A percentile compares a stretch with the other conserved stretches of the same genome.
Conservation (phyloP, 2,113 vertebrate species). For the Turdus rufiventris region DNA sequence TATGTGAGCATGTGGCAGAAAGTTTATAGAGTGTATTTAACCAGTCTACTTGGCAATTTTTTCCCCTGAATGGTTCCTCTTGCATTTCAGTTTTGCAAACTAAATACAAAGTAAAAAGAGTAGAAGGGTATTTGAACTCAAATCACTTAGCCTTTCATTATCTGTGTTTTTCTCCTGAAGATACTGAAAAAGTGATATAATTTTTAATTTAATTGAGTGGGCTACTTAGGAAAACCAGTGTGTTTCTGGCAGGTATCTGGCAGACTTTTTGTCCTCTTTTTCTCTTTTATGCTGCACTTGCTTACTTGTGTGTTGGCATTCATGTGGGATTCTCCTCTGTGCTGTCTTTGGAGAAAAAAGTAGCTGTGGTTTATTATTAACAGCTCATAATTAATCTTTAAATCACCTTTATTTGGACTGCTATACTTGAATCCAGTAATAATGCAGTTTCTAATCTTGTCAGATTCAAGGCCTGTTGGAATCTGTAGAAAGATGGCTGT, state of each 20-base stretch:
- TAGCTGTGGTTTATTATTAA: neutral
- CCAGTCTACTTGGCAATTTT: neutral
- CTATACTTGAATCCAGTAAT: neutral
- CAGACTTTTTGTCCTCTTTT: neutral
- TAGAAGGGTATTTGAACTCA: neutral
- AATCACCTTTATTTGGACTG: neutral
- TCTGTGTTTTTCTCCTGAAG: neutral
- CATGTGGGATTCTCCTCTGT: neutral
- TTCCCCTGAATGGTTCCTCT: neutral
- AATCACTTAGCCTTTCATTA: neutral
- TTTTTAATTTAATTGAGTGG: neutral
- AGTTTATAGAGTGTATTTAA: neutral
- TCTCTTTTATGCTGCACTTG: neutral
- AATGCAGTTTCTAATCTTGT: neutral
- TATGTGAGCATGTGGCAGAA: neutral
- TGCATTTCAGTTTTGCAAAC: neutral
- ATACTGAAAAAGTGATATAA: neutral
- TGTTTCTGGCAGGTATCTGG: neutral
- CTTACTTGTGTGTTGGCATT: neutral
- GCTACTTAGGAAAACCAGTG: neutral
- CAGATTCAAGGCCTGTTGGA: neutral
- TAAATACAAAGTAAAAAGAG: neutral
- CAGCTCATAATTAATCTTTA: neutral
- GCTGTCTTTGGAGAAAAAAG: neutral
- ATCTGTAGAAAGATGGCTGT: neutral